Conservation (phyloP, 2,113 vertebrate species). For the human region GRCh38 chr4:2157001-2157500, state of each 20-base stretch:
- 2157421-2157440: not conserved
- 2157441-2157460: not conserved
- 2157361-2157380: not conserved
- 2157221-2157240: not conserved
- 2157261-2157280: not conserved
- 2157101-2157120: not conserved
- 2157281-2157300: not conserved
- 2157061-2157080: not conserved
- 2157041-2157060: not conserved
- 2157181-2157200: not conserved
- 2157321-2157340: not conserved
- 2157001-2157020: not conserved
- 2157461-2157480: too few species aligned
- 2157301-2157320: accelerated
- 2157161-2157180: not conserved
- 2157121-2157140: not conserved
- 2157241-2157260: not conserved
- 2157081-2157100: not conserved
- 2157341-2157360: too few species aligned
- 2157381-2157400: not conserved
- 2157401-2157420: not conserved
- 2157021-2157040: not conserved
- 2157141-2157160: accelerated
- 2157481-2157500: too few species aligned
- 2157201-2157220: not conserved